Evolutionary conservation across 2,797 vertebrate species (phyloP).

Genomic region (Coregonus sp.): DNA sequence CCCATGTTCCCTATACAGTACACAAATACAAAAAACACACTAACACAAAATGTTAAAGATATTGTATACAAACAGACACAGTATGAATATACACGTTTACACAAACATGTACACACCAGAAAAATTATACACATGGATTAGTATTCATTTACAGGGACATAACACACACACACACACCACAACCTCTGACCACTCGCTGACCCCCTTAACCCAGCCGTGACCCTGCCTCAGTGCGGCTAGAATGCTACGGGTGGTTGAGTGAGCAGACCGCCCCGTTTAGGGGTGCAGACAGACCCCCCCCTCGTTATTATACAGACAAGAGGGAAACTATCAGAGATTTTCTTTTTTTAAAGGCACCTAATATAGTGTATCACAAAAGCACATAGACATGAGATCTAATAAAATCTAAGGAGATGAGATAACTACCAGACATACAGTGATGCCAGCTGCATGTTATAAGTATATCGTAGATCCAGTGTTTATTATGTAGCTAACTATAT

Average conservation of each 20-base stretch:
- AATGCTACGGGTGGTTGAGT: conserved; percentile 10
- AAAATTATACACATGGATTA: conserved; percentile 18
- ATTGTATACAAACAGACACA: conserved; percentile 16
- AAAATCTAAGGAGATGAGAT: too few relatives aligned
- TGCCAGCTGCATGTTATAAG: too few relatives aligned
- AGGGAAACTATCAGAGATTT: too few relatives aligned
- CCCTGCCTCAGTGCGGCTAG: neutral
- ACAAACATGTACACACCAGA: conserved; percentile 35
- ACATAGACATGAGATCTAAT: neutral
- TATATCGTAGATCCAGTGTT: too few relatives aligned
- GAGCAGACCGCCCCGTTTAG: neutral
- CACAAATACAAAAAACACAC: conserved; percentile 27
- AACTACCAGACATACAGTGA: too few relatives aligned
- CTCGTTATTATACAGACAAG: neutral
- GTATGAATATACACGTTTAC: conserved; percentile 17
- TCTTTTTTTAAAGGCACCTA: neutral
- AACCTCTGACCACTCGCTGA: conserved; percentile 5
- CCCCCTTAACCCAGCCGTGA: conserved; percentile 2
- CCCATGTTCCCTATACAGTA: neutral
- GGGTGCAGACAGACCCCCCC: neutral
- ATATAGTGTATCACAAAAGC: neutral
- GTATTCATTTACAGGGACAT: neutral
- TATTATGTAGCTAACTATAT: neutral
- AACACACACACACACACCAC: neutral
- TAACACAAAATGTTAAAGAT: neutral